These are phyloP conservation scores for Meloidogyne hapla DNA, from an alignment of 1,140 invertebrate genomes.

Conservation along the genomic window DNA sequence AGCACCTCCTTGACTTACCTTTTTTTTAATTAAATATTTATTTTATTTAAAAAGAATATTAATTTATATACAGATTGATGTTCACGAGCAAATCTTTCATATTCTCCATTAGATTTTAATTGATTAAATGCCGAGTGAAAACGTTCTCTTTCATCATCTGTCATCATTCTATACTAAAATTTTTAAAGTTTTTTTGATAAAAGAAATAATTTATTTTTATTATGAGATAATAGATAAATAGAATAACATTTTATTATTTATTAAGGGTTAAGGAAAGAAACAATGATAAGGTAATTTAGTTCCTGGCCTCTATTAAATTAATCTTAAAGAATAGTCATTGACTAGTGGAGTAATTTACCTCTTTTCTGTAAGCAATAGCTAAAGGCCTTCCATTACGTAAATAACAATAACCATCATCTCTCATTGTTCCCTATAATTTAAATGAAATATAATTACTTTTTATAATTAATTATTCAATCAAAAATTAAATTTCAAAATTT, in stretches of 20 bases:
- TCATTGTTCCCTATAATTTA: slow-evolving; percentile 47
- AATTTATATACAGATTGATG: slow-evolving; percentile 48
- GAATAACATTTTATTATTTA: too few relatives aligned
- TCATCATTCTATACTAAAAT: slow-evolving; percentile 64
- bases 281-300: too few relatives aligned
- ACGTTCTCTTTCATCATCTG: slow-evolving; percentile 61
- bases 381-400: slow-evolving; percentile 43
- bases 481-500: background rate
- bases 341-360: slow-evolving; percentile 31
- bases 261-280: too few relatives aligned
- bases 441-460: background rate
- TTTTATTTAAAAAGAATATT: background rate
- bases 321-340: too few relatives aligned
- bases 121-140: slow-evolving; percentile 65
- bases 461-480: background rate
- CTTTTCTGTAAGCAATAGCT: slow-evolving; percentile 62
- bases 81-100: slow-evolving; percentile 49
- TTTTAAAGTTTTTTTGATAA: too few relatives aligned
- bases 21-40: background rate
- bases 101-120: slow-evolving; percentile 65
- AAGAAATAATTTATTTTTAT: too few relatives aligned
- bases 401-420: slow-evolving; percentile 49
- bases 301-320: too few relatives aligned
- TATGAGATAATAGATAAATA: too few relatives aligned
- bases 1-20: slow-evolving; percentile 39